These are phyloP conservation scores for Coleophora deauratella DNA, from an alignment of 2,888 invertebrate genomes.

Conservation along the genomic window DNA sequence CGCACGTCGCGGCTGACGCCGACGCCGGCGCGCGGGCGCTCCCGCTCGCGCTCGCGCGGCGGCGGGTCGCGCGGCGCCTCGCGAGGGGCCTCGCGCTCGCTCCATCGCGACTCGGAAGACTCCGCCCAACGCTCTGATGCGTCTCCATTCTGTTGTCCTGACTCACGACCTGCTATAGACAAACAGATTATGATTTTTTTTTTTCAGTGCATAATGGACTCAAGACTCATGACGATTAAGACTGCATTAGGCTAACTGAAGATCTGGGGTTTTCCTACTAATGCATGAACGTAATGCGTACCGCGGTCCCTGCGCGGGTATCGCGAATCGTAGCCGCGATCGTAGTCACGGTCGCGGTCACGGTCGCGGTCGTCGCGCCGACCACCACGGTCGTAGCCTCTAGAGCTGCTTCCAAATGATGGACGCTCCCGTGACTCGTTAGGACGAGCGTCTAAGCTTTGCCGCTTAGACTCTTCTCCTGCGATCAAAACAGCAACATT, in stretches of 20 bases:
- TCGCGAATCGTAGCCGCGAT: conserved; percentile 73
- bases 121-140: conserved; percentile 58
- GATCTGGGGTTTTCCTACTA: no score
- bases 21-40: conserved; percentile 25
- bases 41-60: conserved; percentile 31
- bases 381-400: conserved; percentile 67
- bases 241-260: no score
- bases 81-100: conserved; percentile 27
- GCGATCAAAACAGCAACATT: conserved; percentile 16
- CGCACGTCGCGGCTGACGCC: conserved; percentile 40
- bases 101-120: conserved; percentile 44
- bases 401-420: conserved; percentile 65
- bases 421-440: conserved; percentile 59
- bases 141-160: conserved; percentile 66
- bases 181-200: no score
- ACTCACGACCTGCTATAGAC: conserved; percentile 51
- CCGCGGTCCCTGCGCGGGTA: conserved; percentile 68
- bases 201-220: no score
- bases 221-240: no score
- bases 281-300: conserved; percentile 13
- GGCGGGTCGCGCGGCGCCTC: conserved; percentile 41
- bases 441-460: conserved; percentile 64
- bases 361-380: conserved; percentile 71
- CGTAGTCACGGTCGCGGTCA: conserved; percentile 74
- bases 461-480: conserved; percentile 69